Conservation (phyloP, 2,797 vertebrate genomes). For the Trachurus trachurus region DNA sequence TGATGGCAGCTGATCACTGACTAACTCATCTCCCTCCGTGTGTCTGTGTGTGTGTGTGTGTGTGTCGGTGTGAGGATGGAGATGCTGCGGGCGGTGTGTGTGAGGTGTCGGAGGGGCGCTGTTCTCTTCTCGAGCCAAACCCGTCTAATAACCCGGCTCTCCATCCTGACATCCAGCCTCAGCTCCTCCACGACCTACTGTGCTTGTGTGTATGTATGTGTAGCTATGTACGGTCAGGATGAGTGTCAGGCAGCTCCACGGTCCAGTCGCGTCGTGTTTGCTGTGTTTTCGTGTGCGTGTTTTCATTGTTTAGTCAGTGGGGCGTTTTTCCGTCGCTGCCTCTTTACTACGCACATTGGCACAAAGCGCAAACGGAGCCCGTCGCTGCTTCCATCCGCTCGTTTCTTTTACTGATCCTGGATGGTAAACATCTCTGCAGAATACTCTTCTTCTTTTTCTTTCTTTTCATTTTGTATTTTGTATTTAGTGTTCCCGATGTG, state of each 20-base stretch:
- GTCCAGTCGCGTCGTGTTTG: accelerated
- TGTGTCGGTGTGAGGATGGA: conserved; percentile 1
- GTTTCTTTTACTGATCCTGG: accelerated
- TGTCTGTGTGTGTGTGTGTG: background rate
- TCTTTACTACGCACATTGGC: conserved; percentile 68
- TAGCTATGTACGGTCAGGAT: no score
- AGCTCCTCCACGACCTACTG: accelerated
- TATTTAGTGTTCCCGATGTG: background rate
- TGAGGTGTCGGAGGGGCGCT: conserved; percentile 18
- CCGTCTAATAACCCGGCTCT: background rate
- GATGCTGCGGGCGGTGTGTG: conserved; percentile 19
- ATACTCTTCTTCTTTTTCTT: background rate
- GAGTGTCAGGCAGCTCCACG: accelerated
- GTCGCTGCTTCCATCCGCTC: background rate
- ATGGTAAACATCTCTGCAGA: accelerated
- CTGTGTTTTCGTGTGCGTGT: conserved; percentile 4
- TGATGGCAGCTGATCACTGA: no score
- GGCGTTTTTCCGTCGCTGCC: conserved; percentile 50
- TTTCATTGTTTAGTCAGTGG: conserved; percentile 43
- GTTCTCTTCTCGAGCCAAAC: background rate
- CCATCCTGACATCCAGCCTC: background rate
- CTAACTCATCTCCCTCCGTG: no score
- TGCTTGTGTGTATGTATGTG: no score
- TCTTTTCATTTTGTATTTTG: no score
- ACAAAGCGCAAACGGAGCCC: background rate